Evolutionary conservation across 2,113 vertebrate genomes (phyloP), one percentile per base, ranked within the genome.

Genomic region (Ctenomys sociabilis): DNA sequence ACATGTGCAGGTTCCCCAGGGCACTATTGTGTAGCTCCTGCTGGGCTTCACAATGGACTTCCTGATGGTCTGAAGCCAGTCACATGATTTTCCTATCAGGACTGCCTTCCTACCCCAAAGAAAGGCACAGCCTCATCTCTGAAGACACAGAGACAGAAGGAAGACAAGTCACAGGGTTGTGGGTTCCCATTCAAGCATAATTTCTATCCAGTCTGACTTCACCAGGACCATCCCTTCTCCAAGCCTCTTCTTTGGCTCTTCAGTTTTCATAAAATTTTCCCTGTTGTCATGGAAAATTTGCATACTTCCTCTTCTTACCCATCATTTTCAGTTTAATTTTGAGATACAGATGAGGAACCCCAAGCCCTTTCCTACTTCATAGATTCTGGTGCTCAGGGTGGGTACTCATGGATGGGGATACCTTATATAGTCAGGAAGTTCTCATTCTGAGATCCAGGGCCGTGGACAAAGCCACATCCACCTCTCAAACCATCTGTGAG

Each of bases 1-100:
- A 32, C 5, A 1, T 2, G 32, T 1, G 0, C n/a, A 14, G 0
- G 5, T 37, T 11, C 81, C 37, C 22, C 0, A 7, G 2, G 80
- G 45, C 30, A 8, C 32, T 1, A 0, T 21, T 0, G 19, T 73
- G 30, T 1, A 5, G 6, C 3, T 17, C 32, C 54, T 10, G 26
- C 2, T 0, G 22, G 1, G 4, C 30, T 28, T 30, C 2, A 17
- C 30, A 16, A 9, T 14, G 5, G 10, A 28, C 8, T 28, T 95
- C 3, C 43, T 43, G 43, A 14, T 35, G 13, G 1, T 19, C 54
- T 4, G 24, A 45, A 16, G 45, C 1, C 1, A 5, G 49, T 4
- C 57, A 8, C 5, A 0, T 32, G 21, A 35, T 17, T 10, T 57
- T 66, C 59, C 4, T 10, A 5, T 16, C 24, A n/a, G 66, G 16